Percentiles rank a stretch among this genome's conserved stretches.
Conservation (phyloP, 2,113 vertebrate genomes). For the Anser brachyrhynchus region DNA sequence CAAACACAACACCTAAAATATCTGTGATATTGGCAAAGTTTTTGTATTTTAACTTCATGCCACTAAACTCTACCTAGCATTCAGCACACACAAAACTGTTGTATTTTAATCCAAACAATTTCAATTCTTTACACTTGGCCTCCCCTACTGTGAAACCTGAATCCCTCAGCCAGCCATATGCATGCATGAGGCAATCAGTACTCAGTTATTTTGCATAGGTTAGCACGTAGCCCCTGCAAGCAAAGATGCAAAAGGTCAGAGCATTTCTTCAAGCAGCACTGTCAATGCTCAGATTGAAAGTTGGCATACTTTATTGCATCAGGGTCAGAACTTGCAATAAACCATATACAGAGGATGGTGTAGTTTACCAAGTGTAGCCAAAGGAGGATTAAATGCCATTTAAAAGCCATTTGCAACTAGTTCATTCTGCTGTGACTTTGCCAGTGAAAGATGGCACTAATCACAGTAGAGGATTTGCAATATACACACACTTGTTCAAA, state of each 20-base stretch:
- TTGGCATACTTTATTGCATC: not conserved
- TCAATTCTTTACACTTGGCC: not conserved
- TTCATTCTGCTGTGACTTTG: not conserved
- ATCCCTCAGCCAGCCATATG: not conserved
- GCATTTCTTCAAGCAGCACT: not conserved
- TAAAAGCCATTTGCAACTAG: not conserved
- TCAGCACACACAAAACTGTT: not conserved
- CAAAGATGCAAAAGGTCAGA: not conserved
- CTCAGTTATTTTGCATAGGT: not conserved
- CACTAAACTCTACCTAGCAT: not conserved
- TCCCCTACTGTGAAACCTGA: not conserved
- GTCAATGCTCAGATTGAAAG: not conserved
- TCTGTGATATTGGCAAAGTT: not conserved
- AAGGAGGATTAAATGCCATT: not conserved
- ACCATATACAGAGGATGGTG: not conserved
- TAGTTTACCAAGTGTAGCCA: not conserved
- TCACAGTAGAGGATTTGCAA: not conserved
- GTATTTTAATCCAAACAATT: not conserved
- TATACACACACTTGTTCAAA: not conserved
- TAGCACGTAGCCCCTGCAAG: not conserved
- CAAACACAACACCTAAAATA: not conserved
- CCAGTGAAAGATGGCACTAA: not conserved
- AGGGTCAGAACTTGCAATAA: not conserved
- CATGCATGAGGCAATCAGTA: not conserved
- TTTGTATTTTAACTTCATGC: not conserved